Percentiles rank a stretch among this genome's conserved stretches.
phyloP scores from a whole-genome alignment of 2,113 vertebrate species.

The Clinocottus analis region DNA sequence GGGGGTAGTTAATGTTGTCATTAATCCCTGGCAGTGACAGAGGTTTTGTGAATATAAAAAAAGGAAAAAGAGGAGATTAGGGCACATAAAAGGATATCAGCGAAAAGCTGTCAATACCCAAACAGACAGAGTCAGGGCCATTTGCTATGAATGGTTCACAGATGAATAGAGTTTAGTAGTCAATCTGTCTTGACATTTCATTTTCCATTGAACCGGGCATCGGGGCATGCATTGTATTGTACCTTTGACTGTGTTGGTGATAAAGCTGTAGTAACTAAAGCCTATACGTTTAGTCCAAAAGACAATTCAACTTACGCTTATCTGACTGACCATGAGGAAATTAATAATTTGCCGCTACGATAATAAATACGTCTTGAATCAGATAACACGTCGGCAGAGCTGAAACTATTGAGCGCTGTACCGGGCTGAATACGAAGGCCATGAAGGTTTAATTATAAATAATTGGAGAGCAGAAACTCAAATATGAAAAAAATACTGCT shows the following conservation, averaged over 20 bases:
- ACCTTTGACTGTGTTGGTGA: slow-evolving; percentile 6
- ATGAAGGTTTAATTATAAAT: slow-evolving; percentile 39
- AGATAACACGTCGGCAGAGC: background rate
- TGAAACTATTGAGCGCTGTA: slow-evolving; percentile 14
- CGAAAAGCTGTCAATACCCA: slow-evolving; percentile 35
- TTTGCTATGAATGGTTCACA: slow-evolving; percentile 44
- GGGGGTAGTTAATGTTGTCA: slow-evolving; percentile 47
- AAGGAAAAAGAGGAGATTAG: slow-evolving; percentile 29
- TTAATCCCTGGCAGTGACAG: slow-evolving; percentile 50
- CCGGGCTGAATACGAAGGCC: background rate
- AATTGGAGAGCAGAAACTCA: slow-evolving; percentile 15
- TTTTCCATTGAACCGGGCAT: slow-evolving; percentile 32
- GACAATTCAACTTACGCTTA: slow-evolving; percentile 31
- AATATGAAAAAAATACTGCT: background rate
- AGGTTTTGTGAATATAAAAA: slow-evolving; percentile 40
- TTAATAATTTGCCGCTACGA: slow-evolving; percentile 25
- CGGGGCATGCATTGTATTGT: slow-evolving; percentile 1
- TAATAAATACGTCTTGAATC: slow-evolving; percentile 34
- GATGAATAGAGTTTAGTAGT: slow-evolving; percentile 37
- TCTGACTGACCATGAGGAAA: slow-evolving; percentile 27
- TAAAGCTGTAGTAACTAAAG: background rate
- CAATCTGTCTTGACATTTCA: slow-evolving; percentile 34
- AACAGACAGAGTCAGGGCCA: slow-evolving; percentile 18
- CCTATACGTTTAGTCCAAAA: slow-evolving; percentile 2
- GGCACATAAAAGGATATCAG: slow-evolving; percentile 47